These are phyloP conservation scores for Montipora capitata DNA, from an alignment of 92 coral and sea anemone genomes.

Conservation along the genomic window DNA sequence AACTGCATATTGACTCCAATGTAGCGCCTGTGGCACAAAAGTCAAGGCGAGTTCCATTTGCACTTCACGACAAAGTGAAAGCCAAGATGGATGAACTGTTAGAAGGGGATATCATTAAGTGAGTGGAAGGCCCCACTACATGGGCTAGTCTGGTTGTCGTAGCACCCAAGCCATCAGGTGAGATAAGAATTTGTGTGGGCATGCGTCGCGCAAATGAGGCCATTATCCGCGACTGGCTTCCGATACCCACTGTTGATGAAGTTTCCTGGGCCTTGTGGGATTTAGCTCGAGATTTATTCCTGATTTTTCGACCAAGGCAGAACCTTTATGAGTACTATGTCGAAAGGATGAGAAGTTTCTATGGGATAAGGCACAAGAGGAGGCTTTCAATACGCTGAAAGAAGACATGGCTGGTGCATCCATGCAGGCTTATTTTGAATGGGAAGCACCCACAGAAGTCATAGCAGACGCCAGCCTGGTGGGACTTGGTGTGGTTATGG, in stretches of 20 bases:
- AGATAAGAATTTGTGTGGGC: slow-evolving; percentile 53
- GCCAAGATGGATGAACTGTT: slow-evolving; percentile 56
- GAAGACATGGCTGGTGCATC: slow-evolving; percentile 28
- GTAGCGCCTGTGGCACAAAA: slow-evolving; percentile 67
- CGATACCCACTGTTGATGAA: slow-evolving; percentile 43
- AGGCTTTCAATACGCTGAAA: slow-evolving; percentile 33
- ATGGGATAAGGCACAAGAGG: slow-evolving; percentile 6
- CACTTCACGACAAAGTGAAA: slow-evolving; percentile 55
- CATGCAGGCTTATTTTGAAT: slow-evolving; percentile 13
- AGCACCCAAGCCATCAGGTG: slow-evolving; percentile 32
- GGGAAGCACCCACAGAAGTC: slow-evolving; percentile 29
- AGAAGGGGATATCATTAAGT: slow-evolving; percentile 57
- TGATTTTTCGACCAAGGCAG: slow-evolving; percentile 63
- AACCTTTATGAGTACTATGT: slow-evolving; percentile 54
- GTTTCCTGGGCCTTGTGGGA: slow-evolving; percentile 69
- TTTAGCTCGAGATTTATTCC: slow-evolving; percentile 76
- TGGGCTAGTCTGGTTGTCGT: slow-evolving; percentile 52
- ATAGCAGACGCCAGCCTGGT: slow-evolving; percentile 50
- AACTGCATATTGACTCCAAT: slow-evolving; percentile 55
- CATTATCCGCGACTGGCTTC: slow-evolving; percentile 24
- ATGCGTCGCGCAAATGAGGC: slow-evolving; percentile 30
- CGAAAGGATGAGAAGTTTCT: background rate
- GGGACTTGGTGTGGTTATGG: slow-evolving; percentile 25
- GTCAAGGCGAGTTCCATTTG: slow-evolving; percentile 53
- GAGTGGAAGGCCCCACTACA: slow-evolving; percentile 41